A percentile compares a stretch with the other conserved stretches of the same genome.
Conservation (phyloP, 2,888 invertebrate genomes). For the Cheilosia impressa region DNA sequence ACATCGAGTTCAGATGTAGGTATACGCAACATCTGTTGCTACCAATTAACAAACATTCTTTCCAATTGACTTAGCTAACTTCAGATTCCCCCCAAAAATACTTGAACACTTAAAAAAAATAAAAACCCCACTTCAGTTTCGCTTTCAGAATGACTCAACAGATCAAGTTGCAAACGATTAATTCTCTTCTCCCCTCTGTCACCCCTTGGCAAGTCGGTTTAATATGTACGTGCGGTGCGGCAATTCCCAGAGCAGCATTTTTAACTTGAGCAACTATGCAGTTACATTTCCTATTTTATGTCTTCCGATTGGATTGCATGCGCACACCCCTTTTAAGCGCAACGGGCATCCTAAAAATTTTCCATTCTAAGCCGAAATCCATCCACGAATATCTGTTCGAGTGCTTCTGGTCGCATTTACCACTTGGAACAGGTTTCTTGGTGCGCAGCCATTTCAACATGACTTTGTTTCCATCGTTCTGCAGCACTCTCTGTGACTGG, state of each 20-base stretch:
- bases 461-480: constrained; percentile 15
- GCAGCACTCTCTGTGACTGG: constrained; percentile 19
- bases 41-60: too few relatives aligned
- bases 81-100: neutral
- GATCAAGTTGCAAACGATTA: neutral
- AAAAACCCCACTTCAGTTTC: neutral
- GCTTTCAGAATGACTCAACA: constrained; percentile 33
- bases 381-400: neutral
- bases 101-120: neutral
- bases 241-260: neutral
- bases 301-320: constrained; percentile 46
- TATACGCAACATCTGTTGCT: too few relatives aligned
- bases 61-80: too few relatives aligned
- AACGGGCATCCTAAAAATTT: constrained; percentile 41
- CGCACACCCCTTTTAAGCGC: constrained; percentile 20
- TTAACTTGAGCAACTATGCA: neutral
- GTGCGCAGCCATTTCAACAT: constrained; percentile 56
- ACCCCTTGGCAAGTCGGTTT: too few relatives aligned
- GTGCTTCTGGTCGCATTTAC: constrained; percentile 32
- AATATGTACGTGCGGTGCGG: neutral
- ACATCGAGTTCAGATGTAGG: too few relatives aligned
- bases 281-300: constrained; percentile 60
- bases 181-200: neutral
- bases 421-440: constrained; percentile 42
- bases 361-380: constrained; percentile 60